These are phyloP conservation scores for Drosophila tropicalis DNA, from an alignment of 1,140 invertebrate species.

Conservation along the genomic window DNA sequence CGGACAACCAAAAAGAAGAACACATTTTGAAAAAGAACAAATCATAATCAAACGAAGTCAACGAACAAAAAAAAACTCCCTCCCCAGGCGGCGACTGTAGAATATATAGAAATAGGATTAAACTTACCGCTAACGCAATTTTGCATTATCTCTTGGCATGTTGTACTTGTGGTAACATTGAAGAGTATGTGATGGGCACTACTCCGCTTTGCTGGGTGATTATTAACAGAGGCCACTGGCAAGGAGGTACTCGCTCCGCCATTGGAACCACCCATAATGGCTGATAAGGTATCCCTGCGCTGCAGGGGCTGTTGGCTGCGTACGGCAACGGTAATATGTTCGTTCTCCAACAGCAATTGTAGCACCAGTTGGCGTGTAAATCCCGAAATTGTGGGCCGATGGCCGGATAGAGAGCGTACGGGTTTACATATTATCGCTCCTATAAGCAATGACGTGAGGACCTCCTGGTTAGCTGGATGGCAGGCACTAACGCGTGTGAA, in stretches of 20 bases:
- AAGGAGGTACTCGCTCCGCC: constrained; percentile 55
- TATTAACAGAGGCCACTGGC: constrained; percentile 69
- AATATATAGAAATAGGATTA: neutral
- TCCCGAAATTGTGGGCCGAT: constrained; percentile 87
- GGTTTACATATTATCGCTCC: constrained; percentile 77
- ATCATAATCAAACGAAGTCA: constrained; percentile 12
- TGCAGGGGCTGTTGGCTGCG: constrained; percentile 84
- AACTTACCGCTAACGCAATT: constrained; percentile 79
- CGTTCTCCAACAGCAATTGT: constrained; percentile 93
- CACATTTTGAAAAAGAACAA: constrained; percentile 12
- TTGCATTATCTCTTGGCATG: constrained; percentile 84
- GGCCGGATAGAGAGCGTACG: constrained; percentile 31
- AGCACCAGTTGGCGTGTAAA: constrained; percentile 93
- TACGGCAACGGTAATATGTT: constrained; percentile 90
- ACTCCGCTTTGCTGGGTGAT: constrained; percentile 82
- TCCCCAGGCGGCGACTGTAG: too few relatives aligned
- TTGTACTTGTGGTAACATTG: constrained; percentile 89
- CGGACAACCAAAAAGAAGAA: constrained; percentile 37
- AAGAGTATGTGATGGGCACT: constrained; percentile 87
- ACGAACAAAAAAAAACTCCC: neutral
- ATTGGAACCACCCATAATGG: constrained; percentile 57
- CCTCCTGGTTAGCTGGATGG: constrained; percentile 92
- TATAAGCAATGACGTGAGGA: constrained; percentile 90
- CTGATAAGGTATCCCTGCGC: constrained; percentile 59
- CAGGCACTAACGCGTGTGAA: constrained; percentile 92